These are phyloP conservation scores for Cheilosia variabilis DNA, from an alignment of 2,888 invertebrate species.

Conservation along the genomic window DNA sequence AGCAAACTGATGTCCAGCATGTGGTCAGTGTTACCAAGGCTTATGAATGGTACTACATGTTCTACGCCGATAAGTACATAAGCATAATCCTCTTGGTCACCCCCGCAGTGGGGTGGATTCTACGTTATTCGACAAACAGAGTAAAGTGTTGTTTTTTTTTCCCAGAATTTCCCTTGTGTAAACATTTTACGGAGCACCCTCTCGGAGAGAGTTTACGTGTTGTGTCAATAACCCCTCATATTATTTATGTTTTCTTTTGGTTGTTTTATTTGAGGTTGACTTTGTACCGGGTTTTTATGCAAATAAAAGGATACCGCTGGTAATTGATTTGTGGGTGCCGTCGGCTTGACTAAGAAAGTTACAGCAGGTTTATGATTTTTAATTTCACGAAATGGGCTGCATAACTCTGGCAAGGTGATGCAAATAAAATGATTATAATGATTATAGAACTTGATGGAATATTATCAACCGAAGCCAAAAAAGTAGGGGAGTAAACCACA, in stretches of 20 bases:
- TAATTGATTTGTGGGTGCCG: slow-evolving; percentile 28
- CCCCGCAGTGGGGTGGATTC: slow-evolving; percentile 8
- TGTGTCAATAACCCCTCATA: slow-evolving; percentile 46
- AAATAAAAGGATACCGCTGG: slow-evolving; percentile 26
- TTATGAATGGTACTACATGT: neutral
- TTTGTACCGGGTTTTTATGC: slow-evolving; percentile 31
- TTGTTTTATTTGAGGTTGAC: slow-evolving; percentile 41
- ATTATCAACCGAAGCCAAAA: no score
- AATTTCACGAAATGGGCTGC: no score
- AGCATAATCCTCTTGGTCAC: neutral
- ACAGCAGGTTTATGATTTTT: neutral
- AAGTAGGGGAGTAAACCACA: no score
- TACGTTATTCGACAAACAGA: slow-evolving; percentile 2
- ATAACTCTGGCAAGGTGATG: no score
- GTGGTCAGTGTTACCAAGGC: slow-evolving; percentile 43
- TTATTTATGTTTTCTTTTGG: slow-evolving; percentile 17
- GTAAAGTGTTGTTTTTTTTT: neutral
- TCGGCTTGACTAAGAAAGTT: neutral
- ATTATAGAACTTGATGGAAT: no score
- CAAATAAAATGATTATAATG: no score
- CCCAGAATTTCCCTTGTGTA: slow-evolving; percentile 12
- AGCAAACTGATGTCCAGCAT: slow-evolving; percentile 13
- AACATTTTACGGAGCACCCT: slow-evolving; percentile 22
- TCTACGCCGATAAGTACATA: neutral
- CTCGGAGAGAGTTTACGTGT: slow-evolving; percentile 13